Evolutionary conservation across 2,888 invertebrate species (phyloP), one percentile per base, ranked within the genome.

Genomic region (Lycocerus yunnanus): DNA sequence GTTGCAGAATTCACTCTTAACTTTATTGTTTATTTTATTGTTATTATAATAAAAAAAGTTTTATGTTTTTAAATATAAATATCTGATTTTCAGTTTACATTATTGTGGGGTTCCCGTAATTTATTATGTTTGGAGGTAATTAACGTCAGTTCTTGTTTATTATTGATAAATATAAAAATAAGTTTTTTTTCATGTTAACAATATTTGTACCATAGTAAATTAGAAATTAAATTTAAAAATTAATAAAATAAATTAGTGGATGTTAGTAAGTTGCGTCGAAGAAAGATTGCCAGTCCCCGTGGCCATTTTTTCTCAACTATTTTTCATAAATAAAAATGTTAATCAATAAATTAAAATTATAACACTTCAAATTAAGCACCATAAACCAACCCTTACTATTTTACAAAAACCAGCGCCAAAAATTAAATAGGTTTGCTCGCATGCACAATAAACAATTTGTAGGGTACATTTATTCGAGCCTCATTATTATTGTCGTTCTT

Each of bases 401-500:
- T 43, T 43, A 43, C n/a, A 43, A n/a, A 43, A n/a, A 0, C 10
- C 10, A 24, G 10, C 24, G 11, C 24, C 9, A 24, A 11, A 24
- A 13, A 43, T 43, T 43, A 43, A 43, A 43, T 43, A 5, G 73
- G 61, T 71, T 80, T 81, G 20, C 72, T 77, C 2, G 82, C 81
- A 21, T 79, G 71, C 13, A 81, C 79, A 3, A 82, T 75, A 24
- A 82, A 76, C n/a, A 82, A 70, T 71, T 80, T 78, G 67, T 82
- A 81, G 1, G 78, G 79, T 3, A 78, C 78, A n/a, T 66, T 20
- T 15, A 75, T 68, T n/a, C 66, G 58, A 20, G 88, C 87, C 16
- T 88, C 84, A 13, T 88, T 85, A 68, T 87, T 86, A 77, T 88
- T 88, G 68, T 87, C 87, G 71, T 84, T 85, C 70, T 84, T 85